Percentiles rank a stretch among this genome's conserved stretches.
Evolutionary conservation across 2,797 vertebrate species (phyloP).

Genomic region (Pseudopleuronectes americanus): DNA sequence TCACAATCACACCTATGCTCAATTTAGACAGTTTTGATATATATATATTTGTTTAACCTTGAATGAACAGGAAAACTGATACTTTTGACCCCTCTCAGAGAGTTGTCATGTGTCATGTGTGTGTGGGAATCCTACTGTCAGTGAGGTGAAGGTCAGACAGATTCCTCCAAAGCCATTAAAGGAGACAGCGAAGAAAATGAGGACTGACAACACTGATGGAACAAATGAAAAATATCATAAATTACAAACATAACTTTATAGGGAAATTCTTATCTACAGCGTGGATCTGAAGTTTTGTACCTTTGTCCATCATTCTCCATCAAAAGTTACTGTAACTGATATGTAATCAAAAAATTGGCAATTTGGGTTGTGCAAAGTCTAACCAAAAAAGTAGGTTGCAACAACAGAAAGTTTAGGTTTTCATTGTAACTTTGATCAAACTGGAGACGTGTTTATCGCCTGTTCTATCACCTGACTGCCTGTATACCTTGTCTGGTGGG

Average conservation of each 20-base stretch:
- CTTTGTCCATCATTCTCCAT: neutral
- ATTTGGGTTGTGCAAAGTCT: neutral
- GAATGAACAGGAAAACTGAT: neutral
- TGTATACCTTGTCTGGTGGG: neutral
- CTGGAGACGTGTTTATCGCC: neutral
- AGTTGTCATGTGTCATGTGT: neutral
- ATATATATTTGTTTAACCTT: too few relatives aligned
- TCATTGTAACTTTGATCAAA: neutral
- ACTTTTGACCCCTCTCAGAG: neutral
- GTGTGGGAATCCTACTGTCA: slow-evolving; percentile 83
- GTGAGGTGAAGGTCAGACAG: slow-evolving; percentile 91
- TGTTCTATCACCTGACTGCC: neutral
- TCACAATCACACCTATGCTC: too few relatives aligned
- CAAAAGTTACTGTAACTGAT: neutral
- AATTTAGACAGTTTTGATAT: too few relatives aligned
- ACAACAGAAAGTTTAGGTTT: neutral
- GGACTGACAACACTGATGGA: slow-evolving; percentile 75
- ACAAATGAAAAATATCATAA: slow-evolving; percentile 29
- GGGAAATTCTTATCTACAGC: neutral
- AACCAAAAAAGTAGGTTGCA: neutral
- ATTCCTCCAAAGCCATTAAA: slow-evolving; percentile 93
- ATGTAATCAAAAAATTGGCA: neutral
- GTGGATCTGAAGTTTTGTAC: neutral
- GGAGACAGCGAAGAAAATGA: slow-evolving; percentile 90
- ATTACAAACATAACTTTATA: neutral